Evolutionary conservation across 2,888 invertebrate species (phyloP), one percentile per base, ranked within the genome.

Genomic region (Arrhopalites spinosus): DNA sequence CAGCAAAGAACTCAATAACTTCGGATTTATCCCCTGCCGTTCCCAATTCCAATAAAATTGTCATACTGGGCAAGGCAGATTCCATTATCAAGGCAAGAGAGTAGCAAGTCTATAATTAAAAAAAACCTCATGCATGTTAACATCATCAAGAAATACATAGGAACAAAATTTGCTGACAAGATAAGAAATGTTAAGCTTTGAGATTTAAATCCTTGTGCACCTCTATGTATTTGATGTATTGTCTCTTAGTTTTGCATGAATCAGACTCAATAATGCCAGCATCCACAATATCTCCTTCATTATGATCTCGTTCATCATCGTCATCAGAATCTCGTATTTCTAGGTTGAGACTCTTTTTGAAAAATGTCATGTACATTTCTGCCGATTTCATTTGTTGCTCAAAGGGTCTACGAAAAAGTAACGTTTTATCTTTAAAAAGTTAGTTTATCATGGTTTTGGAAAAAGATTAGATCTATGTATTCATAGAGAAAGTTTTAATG

Each of bases 31-130:
- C 81, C 0, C 73, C 68, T 8, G 78, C 77, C 0, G 78, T 79
- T 53, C 81, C 81, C 36, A 79, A 64, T 27, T 81, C 81, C 47
- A 81, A 45, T 1, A 81, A 61, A n/a, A 78, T 79, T n/a, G 74
- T 72, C 29, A 80, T 66, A 43, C 75, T 76, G 5, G 80, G 80
- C 8, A 70, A 45, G 17, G 70, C 70, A 1, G 30, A n/a, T 30
- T 69, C 70, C 75, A 75, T 75, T 7, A 47, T 43, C 7, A 3
- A 27, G 36, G 61, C 50, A 1, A 75, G 45, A n/a, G 50, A 36
- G 27, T 30, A 29, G 53, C 75, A 75, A 64, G 43, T 75, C 75
- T 75, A 29, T 7, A 56, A 74, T 53, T 70, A 56, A 13, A 15
- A 69, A 69, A n/a, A n/a, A n/a, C n/a, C n/a, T n/a, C n/a, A n/a